Evolutionary conservation across 2,113 vertebrate genomes (phyloP), one percentile per base, ranked within the genome.

Genomic region (Felis chaus): DNA sequence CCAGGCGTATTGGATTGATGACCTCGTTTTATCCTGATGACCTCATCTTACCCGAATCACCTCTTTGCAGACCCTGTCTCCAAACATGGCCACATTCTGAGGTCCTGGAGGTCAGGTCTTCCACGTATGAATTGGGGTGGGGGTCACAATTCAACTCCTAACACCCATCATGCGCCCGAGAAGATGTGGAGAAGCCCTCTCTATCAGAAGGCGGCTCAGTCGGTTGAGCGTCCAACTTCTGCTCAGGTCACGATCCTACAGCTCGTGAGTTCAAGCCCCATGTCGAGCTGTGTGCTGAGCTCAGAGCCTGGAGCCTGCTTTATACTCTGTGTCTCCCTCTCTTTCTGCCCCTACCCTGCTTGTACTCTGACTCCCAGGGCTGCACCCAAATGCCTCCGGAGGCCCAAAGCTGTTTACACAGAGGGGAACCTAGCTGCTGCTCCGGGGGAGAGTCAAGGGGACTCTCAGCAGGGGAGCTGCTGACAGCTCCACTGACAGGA

Each of bases 121-220:
- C 9, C 16, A 27, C 0, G 0, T 36, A 18, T 7, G 45, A 45
- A 88, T 27, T 2, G 21, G 25, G 53, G 36, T 11, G 12, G 5
- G 25, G 18, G 31, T 16, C n/a, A 65, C 21, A 31, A 8, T 23
- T n/a, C 18, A 81, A 84, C 29, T 65, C 21, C 1, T 53, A 19
- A 50, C 0, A 29, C 31, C 27, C 45, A 53, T 19, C 7, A 1
- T 7, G 23, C n/a, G 23, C 63, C 83, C 23, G 14, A 33, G 45
- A 80, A 21, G 39, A 88, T 25, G 15, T 3, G 21, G 27, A 88
- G 79, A 53, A 89, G 71, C 27, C 18, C 7, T 29, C 76, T 83
- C 68, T 33, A 9, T 25, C 8, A 48, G 85, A 53, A 84, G 66
- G 48, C 1, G 25, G 21, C 7, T 61, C 57, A 61, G 57, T 61